Evolutionary conservation across 2,797 vertebrate species (phyloP), one percentile per base, ranked within the genome.

Genomic region (Falco columbarius): DNA sequence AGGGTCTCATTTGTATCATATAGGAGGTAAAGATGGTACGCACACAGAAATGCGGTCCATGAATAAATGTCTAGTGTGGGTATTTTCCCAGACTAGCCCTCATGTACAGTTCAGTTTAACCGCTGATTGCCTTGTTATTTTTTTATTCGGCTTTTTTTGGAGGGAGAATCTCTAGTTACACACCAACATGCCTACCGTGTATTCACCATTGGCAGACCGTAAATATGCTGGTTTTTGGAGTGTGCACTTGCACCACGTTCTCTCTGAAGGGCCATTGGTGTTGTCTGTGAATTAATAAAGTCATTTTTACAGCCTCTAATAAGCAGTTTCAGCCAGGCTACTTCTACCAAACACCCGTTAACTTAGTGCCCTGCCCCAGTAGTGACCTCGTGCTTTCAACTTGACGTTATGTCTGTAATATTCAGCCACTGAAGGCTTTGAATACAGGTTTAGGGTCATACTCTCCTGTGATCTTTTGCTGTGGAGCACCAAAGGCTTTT

Each of bases 71-170:
- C 92, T 79, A 3, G 74, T n/a, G 13, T 44, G 63, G 67, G 74
- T 32, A 10, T 93, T 47, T 73, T 89, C 95, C 86, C 89, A 47
- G 81, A 52, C 84, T 68, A 66, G 59, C 86, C 90, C 93, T 77
- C 90, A 3, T 52, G 79, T 89, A 76, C 70, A 74, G 86, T 76
- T 96, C 85, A 94, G 49, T 86, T 95, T 70, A 96, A 94, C 93
- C 97, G 95, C 96, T 56, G 76, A 95, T 95, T 96, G 95, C 97
- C 96, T 97, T 96, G 84, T 82, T 97, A 36, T 62, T 96, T 95
- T 80, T 85, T 94, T 88, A 93, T 81, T 93, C 56, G 93, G 62
- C 72, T 95, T 62, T 62, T 91, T 96, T 51, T n/a, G 85, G 95
- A 94, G 91, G 94, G 81, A 83, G 73, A 56, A 55, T 83, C 76